Conservation (phyloP, 2,888 invertebrate genomes). For the Steinernema carpocapsae region DNA sequence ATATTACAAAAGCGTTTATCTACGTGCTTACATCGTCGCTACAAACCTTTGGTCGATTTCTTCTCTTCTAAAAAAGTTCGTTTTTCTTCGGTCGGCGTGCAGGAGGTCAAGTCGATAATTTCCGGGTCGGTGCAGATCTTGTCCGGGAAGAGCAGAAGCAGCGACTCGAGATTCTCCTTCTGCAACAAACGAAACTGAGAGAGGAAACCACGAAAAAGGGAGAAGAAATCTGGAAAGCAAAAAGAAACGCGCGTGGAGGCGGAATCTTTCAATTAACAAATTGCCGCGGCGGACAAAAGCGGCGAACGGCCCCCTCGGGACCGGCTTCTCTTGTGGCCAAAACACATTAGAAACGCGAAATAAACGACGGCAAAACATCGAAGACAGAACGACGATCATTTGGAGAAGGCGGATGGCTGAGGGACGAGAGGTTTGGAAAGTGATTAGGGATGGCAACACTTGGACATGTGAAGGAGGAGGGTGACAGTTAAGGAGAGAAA, state of each 20-base stretch:
- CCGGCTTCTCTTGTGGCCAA: conserved; percentile 1
- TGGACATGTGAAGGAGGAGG: no score
- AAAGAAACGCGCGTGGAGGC: background rate
- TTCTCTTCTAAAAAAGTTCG: background rate
- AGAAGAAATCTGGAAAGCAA: background rate
- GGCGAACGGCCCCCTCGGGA: background rate
- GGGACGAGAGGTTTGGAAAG: no score
- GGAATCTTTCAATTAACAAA: conserved; percentile 24
- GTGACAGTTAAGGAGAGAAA: no score
- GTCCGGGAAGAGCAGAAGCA: conserved; percentile 44
- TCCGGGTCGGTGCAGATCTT: conserved; percentile 43
- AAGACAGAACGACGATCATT: background rate
- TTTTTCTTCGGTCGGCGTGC: conserved; percentile 8
- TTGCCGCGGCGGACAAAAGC: background rate
- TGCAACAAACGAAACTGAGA: conserved; percentile 17
- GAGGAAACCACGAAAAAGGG: background rate
- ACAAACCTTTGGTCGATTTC: conserved; percentile 8
- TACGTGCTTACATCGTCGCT: no score
- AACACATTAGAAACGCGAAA: conserved; percentile 16
- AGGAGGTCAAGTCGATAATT: conserved; percentile 44
- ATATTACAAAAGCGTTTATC: no score
- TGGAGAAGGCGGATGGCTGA: no score
- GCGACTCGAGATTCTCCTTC: conserved; percentile 38
- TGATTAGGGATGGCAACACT: no score
- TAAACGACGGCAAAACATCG: background rate